Conservation (phyloP, 2,888 invertebrate species). For the Eucera pruinosa region DNA sequence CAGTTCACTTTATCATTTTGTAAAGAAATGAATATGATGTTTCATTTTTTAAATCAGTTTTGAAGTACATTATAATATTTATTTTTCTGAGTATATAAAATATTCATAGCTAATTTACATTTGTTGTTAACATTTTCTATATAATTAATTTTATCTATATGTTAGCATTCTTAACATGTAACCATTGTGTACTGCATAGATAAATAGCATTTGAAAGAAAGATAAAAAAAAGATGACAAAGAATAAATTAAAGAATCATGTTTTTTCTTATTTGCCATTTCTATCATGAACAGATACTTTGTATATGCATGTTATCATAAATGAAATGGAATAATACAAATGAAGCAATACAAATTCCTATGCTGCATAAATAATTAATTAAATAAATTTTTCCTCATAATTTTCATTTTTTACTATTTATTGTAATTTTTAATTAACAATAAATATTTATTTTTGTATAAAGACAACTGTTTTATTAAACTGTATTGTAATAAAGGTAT, state of each 20-base stretch:
- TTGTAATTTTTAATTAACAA: neutral
- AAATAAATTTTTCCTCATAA: neutral
- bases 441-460: neutral
- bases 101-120: too few species aligned
- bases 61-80: neutral
- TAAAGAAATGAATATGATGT: too few species aligned
- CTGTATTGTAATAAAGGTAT: too few species aligned
- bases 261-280: neutral
- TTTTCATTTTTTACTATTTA: neutral
- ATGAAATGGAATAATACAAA: conserved; percentile 6
- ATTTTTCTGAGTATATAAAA: neutral
- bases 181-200: neutral
- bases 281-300: neutral
- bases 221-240: neutral
- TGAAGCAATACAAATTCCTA: neutral
- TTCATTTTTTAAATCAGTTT: neutral
- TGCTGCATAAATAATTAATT: neutral
- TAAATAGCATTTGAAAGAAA: neutral
- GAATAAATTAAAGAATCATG: neutral
- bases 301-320: neutral
- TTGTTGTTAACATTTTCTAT: conserved; percentile 12
- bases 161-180: neutral
- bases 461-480: too few species aligned
- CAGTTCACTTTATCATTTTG: neutral
- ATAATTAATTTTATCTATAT: neutral